Conservation (phyloP, 2,888 invertebrate species). For the Bimastos eiseni region DNA sequence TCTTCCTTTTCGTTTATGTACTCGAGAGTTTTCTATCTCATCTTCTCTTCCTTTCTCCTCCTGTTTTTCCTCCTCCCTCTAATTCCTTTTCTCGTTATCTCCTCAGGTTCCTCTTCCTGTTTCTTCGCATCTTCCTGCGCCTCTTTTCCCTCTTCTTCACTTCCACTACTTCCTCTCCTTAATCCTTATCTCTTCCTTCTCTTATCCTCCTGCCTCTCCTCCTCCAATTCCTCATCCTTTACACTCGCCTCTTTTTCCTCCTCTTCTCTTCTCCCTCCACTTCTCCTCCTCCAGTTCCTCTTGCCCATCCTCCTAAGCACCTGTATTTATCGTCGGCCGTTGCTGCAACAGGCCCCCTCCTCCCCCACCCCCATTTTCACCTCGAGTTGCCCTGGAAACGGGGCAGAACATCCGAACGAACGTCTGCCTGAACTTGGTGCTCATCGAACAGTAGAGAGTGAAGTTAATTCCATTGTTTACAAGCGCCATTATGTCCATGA, state of each 20-base stretch:
- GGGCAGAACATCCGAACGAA: constrained; percentile 49
- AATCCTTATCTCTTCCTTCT: neutral
- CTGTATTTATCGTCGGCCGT: neutral
- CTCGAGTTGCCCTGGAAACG: neutral
- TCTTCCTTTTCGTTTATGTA: neutral
- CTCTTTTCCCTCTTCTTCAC: neutral
- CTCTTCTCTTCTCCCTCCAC: neutral
- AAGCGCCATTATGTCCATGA: constrained; percentile 87
- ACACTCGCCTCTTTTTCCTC: neutral
- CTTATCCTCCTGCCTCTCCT: constrained; percentile 8
- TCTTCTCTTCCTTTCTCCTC: neutral
- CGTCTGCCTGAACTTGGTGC: constrained; percentile 78
- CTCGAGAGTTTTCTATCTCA: neutral
- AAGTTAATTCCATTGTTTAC: constrained; percentile 90
- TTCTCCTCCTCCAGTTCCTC: neutral
- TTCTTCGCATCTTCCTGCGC: neutral
- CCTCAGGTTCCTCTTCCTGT: neutral
- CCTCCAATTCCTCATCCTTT: constrained; percentile 20
- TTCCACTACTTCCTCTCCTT: neutral
- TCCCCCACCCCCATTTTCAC: neutral
- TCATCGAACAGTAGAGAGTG: constrained; percentile 90
- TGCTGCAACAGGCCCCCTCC: neutral
- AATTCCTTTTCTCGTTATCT: neutral
- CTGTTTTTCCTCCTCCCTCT: neutral
- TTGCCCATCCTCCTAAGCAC: neutral